Evolutionary conservation across 2,888 invertebrate genomes (phyloP).

Genomic region (Biston betularia): DNA sequence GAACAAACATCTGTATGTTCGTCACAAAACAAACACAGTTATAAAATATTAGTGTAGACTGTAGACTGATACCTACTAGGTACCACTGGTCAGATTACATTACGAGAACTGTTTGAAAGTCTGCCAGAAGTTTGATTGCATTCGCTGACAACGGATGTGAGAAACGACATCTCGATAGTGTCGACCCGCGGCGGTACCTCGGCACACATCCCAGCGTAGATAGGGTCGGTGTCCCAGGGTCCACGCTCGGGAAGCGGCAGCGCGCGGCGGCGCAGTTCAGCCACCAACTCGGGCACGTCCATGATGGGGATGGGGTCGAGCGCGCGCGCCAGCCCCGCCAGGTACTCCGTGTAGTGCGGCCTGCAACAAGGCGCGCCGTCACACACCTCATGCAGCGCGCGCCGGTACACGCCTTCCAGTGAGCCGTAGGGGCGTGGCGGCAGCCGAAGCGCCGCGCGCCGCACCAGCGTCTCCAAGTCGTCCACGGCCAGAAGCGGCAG

Average conservation of each 20-base stretch:
- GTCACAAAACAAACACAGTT: no score
- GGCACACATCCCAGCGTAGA: slow-evolving; percentile 93
- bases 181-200: slow-evolving; percentile 87
- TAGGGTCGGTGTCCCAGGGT: slow-evolving; percentile 93
- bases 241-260: slow-evolving; percentile 93
- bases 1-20: no score
- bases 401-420: slow-evolving; percentile 88
- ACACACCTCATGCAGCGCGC: slow-evolving; percentile 88
- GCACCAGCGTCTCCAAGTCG: slow-evolving; percentile 93
- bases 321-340: slow-evolving; percentile 94
- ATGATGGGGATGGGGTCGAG: slow-evolving; percentile 96
- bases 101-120: not conserved
- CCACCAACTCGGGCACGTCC: slow-evolving; percentile 94
- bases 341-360: slow-evolving; percentile 97
- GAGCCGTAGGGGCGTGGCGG: slow-evolving; percentile 93
- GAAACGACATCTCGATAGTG: slow-evolving; percentile 6
- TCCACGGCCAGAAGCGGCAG: slow-evolving; percentile 91
- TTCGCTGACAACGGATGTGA: not conserved
- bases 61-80: no score
- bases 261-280: slow-evolving; percentile 94
- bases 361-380: slow-evolving; percentile 83
- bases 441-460: slow-evolving; percentile 89
- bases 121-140: not conserved
- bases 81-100: no score
- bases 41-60: no score